Evolutionary conservation across 2,797 vertebrate species (phyloP).

Genomic region (Periparus ater): DNA sequence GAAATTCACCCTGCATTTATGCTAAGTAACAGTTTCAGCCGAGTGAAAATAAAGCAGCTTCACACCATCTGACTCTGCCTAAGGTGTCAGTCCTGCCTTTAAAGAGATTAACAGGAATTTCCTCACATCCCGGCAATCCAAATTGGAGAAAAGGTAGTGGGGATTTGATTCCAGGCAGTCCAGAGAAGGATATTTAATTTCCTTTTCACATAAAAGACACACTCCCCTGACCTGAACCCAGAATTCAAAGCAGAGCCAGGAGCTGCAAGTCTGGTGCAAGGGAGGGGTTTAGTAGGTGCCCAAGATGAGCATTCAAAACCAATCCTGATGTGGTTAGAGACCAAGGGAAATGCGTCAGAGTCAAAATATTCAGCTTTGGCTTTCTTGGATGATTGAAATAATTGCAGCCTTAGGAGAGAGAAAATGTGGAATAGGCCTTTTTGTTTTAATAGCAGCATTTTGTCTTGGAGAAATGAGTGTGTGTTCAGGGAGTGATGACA

Average conservation of each 20-base stretch:
- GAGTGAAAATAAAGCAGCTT: not conserved
- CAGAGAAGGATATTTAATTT: not conserved
- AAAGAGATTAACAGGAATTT: not conserved
- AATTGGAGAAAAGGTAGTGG: not conserved
- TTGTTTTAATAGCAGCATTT: not conserved
- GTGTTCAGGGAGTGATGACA: not conserved
- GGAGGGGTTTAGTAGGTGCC: accelerated
- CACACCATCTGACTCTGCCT: not conserved
- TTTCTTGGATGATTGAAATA: not conserved
- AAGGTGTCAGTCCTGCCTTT: not conserved
- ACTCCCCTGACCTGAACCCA: not conserved
- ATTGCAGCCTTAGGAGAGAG: not conserved
- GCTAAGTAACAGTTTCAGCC: not conserved
- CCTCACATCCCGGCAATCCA: not conserved
- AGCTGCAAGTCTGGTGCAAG: not conserved
- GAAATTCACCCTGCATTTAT: not conserved
- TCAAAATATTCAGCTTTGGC: not conserved
- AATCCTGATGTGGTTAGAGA: accelerated
- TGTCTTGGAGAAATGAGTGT: not conserved
- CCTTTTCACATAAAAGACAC: not conserved
- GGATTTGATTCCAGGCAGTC: not conserved
- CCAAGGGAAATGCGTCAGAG: not conserved
- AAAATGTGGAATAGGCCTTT: not conserved
- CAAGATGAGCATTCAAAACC: not conserved
- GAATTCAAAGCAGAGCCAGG: not conserved